Percentiles rank a stretch among this genome's conserved stretches.
phyloP scores from a whole-genome alignment of 1,140 invertebrate genomes.

The Ericerus pela region DNA sequence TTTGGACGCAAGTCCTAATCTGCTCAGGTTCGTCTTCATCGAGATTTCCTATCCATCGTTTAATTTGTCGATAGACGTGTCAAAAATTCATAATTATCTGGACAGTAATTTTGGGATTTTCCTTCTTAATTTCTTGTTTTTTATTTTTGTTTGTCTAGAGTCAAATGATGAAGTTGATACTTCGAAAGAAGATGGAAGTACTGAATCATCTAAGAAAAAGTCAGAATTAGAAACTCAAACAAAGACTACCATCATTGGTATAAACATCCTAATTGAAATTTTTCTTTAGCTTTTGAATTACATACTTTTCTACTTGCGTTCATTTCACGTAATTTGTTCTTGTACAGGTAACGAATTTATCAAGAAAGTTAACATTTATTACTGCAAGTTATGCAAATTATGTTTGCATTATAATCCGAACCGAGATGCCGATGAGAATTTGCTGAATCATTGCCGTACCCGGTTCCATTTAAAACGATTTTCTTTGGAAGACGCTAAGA shows the following conservation, averaged over 20 bases:
- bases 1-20: too few species aligned
- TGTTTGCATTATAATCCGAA: constrained; percentile 41
- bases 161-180: background rate
- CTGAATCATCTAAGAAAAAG: too few species aligned
- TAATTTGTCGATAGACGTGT: too few species aligned
- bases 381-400: constrained; percentile 55
- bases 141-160: too few species aligned
- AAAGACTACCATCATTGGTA: background rate
- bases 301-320: background rate
- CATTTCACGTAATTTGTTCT: background rate
- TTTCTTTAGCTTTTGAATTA: background rate
- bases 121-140: too few species aligned
- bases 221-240: background rate
- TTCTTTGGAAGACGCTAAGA: background rate
- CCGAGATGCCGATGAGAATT: constrained; percentile 38
- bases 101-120: too few species aligned
- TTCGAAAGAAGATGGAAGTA: background rate
- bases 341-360: constrained; percentile 51
- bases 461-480: constrained; percentile 23
- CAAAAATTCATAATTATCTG: too few species aligned
- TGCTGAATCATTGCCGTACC: constrained; percentile 22
- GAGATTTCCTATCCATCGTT: too few species aligned
- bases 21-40: too few species aligned
- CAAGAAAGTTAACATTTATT: constrained; percentile 51
- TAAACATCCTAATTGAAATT: constrained; percentile 8